These are phyloP conservation scores for Unio delphinus DNA, from an alignment of 2,888 invertebrate species.

Conservation along the genomic window DNA sequence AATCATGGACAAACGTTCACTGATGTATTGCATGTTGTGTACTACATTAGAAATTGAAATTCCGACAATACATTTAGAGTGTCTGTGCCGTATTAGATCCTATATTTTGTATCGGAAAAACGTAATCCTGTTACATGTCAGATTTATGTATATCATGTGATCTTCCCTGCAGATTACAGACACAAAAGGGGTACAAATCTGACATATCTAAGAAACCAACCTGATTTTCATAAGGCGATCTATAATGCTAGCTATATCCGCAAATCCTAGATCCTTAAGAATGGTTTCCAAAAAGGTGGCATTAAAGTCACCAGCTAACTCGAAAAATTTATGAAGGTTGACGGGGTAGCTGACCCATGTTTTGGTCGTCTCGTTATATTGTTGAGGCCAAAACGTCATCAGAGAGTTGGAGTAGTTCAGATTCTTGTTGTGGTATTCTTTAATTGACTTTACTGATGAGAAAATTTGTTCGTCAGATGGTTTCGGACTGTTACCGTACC, in stretches of 20 bases:
- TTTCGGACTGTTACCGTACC: slow-evolving; percentile 33
- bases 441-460: slow-evolving; percentile 32
- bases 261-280: slow-evolving; percentile 40
- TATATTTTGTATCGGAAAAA: no score
- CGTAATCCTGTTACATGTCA: no score
- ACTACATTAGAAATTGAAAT: no score
- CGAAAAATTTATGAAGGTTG: slow-evolving; percentile 46
- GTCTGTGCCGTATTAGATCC: no score
- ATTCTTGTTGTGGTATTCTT: slow-evolving; percentile 52
- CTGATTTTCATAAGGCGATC: slow-evolving; percentile 35
- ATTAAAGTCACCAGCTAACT: slow-evolving; percentile 35
- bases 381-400: slow-evolving; percentile 63
- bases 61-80: no score
- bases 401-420: slow-evolving; percentile 45
- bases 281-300: slow-evolving; percentile 40
- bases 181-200: not conserved
- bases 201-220: slow-evolving; percentile 28
- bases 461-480: slow-evolving; percentile 33
- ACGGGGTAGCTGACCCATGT: slow-evolving; percentile 48
- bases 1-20: no score
- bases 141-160: no score
- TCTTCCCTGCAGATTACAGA: no score
- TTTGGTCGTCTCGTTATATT: slow-evolving; percentile 42
- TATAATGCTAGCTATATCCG: slow-evolving; percentile 39
- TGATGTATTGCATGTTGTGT: no score